Evolutionary conservation across 2,113 vertebrate genomes (phyloP), one percentile per base, ranked within the genome.

Genomic region (Mastomys coucha): DNA sequence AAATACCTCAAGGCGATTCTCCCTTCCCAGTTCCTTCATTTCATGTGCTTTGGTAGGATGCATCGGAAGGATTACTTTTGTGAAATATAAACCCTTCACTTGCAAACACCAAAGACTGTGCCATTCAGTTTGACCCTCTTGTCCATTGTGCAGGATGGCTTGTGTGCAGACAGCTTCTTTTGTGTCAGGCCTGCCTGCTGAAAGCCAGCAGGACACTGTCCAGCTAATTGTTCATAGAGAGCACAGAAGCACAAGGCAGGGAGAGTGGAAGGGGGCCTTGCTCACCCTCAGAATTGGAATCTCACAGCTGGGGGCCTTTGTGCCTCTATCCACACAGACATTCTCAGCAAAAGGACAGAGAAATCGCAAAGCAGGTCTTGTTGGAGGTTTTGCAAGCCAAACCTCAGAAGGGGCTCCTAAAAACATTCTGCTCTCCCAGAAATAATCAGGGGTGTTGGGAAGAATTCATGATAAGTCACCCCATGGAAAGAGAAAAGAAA

Each of bases 331-430:
- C 8, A 39, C 0, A 53, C 95, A 97, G 97, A 97, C 80, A 92
- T 95, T 98, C 97, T 97, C 97, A 96, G 76, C 31, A 20, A n/a
- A 69, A 80, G 93, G 96, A 98, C 42, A 19, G 77, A 93, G 89
- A 95, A 96, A 88, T 92, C 75, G 77, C 96, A 94, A 93, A 75
- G 92, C 97, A 97, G 86, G 92, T 73, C 97, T 96, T 92, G 97
- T 97, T 91, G n/a, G 65, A 97, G 95, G 98, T 96, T 75, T 98
- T 97, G 96, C 97, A 96, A 98, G 94, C 93, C 97, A 97, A 96
- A 96, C 88, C 96, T 96, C 95, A 96, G 94, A 88, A 93, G 95
- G 97, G 97, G 96, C 97, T 96, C 96, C 97, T 97, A 97, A 97
- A 72, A 98, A 96, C 58, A 94, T 91, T 96, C 95, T 94, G 96